These are phyloP conservation scores for Kryptolebias ocellatus DNA, from an alignment of 2,797 vertebrate species.

Conservation along the genomic window DNA sequence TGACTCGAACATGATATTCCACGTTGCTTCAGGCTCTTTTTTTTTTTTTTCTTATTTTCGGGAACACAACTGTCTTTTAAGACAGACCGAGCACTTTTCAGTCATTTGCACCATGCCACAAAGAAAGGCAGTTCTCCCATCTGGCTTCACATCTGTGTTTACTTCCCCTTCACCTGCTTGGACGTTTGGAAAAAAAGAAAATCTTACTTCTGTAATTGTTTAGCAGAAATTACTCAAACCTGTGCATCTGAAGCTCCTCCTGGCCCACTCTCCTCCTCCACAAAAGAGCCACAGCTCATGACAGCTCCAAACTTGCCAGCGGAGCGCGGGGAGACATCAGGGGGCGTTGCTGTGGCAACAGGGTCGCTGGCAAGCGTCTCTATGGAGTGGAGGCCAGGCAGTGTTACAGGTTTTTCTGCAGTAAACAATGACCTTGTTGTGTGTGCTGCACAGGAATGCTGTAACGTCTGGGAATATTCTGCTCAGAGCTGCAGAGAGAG, in stretches of 20 bases:
- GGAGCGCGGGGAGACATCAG: slow-evolving; percentile 70
- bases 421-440: slow-evolving; percentile 90
- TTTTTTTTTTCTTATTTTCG: background rate
- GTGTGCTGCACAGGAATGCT: slow-evolving; percentile 85
- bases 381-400: slow-evolving; percentile 78
- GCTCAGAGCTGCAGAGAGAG: slow-evolving; percentile 55
- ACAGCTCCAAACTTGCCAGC: slow-evolving; percentile 57
- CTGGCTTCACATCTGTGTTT: background rate
- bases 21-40: slow-evolving; percentile 14
- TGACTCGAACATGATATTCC: slow-evolving; percentile 41
- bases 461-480: slow-evolving; percentile 85
- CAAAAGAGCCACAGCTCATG: slow-evolving; percentile 40
- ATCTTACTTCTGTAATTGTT: background rate
- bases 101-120: slow-evolving; percentile 5
- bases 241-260: slow-evolving; percentile 23
- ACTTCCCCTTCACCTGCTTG: too few relatives aligned
- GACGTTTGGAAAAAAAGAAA: background rate
- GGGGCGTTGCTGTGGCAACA: slow-evolving; percentile 75
- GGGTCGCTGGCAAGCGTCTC: slow-evolving; percentile 77
- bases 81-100: slow-evolving; percentile 14
- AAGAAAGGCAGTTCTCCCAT: background rate
- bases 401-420: slow-evolving; percentile 86
- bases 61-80: slow-evolving; percentile 5
- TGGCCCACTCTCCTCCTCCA: slow-evolving; percentile 20
- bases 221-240: slow-evolving; percentile 18